Evolutionary conservation across 2,888 invertebrate genomes (phyloP).

Genomic region (Dasypogon diadema): DNA sequence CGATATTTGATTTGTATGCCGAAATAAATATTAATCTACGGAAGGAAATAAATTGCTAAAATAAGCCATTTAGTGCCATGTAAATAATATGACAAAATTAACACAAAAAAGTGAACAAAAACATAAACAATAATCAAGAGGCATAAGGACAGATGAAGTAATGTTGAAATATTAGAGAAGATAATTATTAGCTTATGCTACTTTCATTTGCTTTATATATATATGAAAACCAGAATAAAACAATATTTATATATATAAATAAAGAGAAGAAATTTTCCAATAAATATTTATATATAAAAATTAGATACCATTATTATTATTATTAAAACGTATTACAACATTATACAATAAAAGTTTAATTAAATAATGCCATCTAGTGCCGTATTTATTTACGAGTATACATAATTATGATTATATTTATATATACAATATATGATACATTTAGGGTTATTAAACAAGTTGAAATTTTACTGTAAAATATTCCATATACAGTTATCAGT

Average conservation of each 20-base stretch:
- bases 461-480: conserved; percentile 48
- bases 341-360: conserved; percentile 50
- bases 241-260: conserved; percentile 45
- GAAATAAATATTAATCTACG: conserved; percentile 37
- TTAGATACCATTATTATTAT: conserved; percentile 28
- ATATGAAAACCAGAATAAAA: conserved; percentile 1
- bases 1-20: conserved; percentile 35
- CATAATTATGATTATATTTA: conserved; percentile 52
- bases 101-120: conserved; percentile 44
- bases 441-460: conserved; percentile 41
- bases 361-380: conserved; percentile 56
- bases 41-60: conserved; percentile 33
- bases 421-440: conserved; percentile 43
- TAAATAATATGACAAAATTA: conserved; percentile 46
- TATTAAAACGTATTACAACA: conserved; percentile 38
- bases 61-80: conserved; percentile 50
- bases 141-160: conserved; percentile 6
- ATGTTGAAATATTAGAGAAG: conserved; percentile 22
- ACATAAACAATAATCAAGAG: conserved; percentile 47
- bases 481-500: conserved; percentile 42
- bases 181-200: conserved; percentile 46
- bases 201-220: conserved; percentile 49
- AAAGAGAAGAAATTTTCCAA: conserved; percentile 45
- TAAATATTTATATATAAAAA: conserved; percentile 47
- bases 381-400: conserved; percentile 54